Conservation (phyloP, 2,797 vertebrate species). For the Myotis daubentonii region DNA sequence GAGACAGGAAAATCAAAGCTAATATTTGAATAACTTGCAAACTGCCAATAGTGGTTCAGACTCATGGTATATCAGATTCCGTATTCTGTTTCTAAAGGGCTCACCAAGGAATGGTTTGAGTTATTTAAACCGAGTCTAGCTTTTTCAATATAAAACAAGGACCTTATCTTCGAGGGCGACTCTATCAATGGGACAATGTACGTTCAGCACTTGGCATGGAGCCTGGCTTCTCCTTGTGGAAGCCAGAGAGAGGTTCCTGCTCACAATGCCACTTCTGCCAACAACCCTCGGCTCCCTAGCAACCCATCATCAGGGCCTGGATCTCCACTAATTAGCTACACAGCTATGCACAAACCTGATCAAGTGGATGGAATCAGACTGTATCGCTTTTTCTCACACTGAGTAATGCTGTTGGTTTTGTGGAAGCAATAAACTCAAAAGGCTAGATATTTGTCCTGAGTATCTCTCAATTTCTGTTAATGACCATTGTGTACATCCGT, state of each 20-base stretch:
- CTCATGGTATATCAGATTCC: conserved; percentile 41
- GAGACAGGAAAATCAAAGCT: conserved; percentile 14
- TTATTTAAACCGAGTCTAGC: conserved; percentile 3
- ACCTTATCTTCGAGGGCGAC: background rate
- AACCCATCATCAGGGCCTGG: background rate
- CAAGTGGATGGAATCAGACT: background rate
- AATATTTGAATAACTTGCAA: conserved; percentile 22
- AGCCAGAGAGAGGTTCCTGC: background rate
- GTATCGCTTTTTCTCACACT: background rate
- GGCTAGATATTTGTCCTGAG: background rate
- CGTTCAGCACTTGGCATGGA: background rate
- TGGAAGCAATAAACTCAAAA: background rate
- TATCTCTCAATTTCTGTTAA: background rate
- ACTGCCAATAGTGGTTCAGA: background rate
- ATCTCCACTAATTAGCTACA: background rate
- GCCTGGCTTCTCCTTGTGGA: background rate
- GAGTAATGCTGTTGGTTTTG: background rate
- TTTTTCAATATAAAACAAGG: conserved; percentile 49
- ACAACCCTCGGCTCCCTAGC: background rate
- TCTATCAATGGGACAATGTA: background rate
- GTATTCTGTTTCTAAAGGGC: conserved; percentile 48
- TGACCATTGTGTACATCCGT: background rate
- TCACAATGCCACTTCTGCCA: background rate
- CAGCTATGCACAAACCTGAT: background rate
- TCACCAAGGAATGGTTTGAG: background rate